Conservation (phyloP, 2,888 invertebrate genomes). For the Drosophila nr. fundita region DNA sequence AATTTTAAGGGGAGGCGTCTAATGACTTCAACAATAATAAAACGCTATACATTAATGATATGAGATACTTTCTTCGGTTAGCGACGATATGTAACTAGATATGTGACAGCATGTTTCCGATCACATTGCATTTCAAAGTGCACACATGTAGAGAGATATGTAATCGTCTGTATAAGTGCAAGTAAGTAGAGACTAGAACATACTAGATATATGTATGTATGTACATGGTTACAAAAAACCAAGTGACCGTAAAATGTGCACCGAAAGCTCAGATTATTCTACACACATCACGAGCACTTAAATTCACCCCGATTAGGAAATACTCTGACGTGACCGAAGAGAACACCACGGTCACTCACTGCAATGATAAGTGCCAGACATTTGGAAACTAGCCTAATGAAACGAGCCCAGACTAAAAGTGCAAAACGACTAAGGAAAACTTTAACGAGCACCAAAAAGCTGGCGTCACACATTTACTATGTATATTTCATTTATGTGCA, state of each 20-base stretch:
- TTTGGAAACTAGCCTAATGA: slow-evolving; percentile 14
- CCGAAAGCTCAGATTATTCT: slow-evolving; percentile 35
- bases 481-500: slow-evolving; percentile 1
- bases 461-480: slow-evolving; percentile 7
- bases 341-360: slow-evolving; percentile 30
- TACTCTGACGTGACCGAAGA: slow-evolving; percentile 32
- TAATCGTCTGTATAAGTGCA: neutral
- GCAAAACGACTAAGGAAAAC: slow-evolving; percentile 20
- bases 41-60: slow-evolving; percentile 2
- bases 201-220: slow-evolving; percentile 10
- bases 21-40: neutral
- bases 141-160: slow-evolving; percentile 5
- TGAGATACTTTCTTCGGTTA: slow-evolving; percentile 11
- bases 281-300: slow-evolving; percentile 42
- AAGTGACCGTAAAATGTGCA: slow-evolving; percentile 29
- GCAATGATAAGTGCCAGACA: slow-evolving; percentile 32
- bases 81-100: slow-evolving; percentile 42
- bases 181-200: slow-evolving; percentile 28
- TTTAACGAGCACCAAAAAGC: slow-evolving; percentile 32
- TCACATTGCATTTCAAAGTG: slow-evolving; percentile 21
- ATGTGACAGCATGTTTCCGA: slow-evolving; percentile 24
- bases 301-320: slow-evolving; percentile 40
- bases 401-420: slow-evolving; percentile 3
- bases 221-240: neutral
- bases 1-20: neutral